A percentile compares a stretch with the other conserved stretches of the same genome.
These are phyloP conservation scores for Brachypteracias leptosomus DNA, from an alignment of 2,113 vertebrate genomes.

Conservation along the genomic window DNA sequence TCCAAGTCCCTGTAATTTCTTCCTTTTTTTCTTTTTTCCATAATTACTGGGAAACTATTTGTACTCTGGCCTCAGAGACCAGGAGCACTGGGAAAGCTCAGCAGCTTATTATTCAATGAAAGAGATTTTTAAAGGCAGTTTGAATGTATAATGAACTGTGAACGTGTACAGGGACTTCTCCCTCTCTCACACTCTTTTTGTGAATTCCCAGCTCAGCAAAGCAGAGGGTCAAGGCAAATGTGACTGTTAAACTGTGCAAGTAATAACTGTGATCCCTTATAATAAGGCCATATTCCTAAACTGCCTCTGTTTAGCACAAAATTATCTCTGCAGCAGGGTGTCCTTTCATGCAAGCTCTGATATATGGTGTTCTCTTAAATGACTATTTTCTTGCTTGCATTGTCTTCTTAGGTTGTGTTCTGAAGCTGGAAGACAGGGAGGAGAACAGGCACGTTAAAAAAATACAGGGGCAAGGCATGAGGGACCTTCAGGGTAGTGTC, in stretches of 20 bases:
- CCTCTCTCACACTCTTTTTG: background rate
- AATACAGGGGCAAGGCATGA: background rate
- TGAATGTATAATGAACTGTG: constrained; percentile 41
- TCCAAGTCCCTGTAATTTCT: background rate
- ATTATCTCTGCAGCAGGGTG: background rate
- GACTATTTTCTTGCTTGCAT: background rate
- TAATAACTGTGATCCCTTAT: background rate
- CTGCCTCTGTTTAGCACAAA: background rate
- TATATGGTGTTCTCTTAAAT: background rate
- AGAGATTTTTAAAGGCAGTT: constrained; percentile 15
- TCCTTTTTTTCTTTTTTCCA: background rate
- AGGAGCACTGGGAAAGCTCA: background rate
- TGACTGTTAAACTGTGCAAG: background rate
- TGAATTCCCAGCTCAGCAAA: constrained; percentile 17
- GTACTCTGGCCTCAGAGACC: constrained; percentile 7
- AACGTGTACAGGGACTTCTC: background rate
- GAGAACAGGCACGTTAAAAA: background rate
- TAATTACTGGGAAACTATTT: constrained; percentile 2
- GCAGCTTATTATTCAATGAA: constrained; percentile 25
- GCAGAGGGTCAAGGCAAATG: background rate
- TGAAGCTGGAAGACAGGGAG: background rate
- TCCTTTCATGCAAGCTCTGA: background rate
- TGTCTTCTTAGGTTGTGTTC: background rate
- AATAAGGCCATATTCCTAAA: background rate
- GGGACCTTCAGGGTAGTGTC: background rate